Evolutionary conservation across 2,113 vertebrate species (phyloP), one percentile per base, ranked within the genome.

Genomic region (Hepsetus odoe): DNA sequence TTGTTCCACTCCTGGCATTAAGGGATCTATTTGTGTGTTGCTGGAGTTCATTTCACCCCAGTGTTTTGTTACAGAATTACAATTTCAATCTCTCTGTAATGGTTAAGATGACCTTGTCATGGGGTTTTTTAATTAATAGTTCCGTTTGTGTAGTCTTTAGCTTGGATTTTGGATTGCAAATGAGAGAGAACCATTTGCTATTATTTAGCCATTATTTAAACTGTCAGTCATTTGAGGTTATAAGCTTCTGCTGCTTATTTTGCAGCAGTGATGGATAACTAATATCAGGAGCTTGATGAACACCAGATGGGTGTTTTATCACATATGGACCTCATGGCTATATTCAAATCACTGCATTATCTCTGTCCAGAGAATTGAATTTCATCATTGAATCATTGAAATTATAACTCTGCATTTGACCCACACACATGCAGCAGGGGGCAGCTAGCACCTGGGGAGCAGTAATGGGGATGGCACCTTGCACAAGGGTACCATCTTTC

Each of bases 141-240:
- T 10, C 24, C 3, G 18, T 49, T 55, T 55, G 51, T 55, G 51
- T n/a, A 38, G 32, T 65, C 18, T n/a, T 62, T 33, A 18, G 59
- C 59, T 33, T 28, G 33, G 61, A 38, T 65, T 65, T 65, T 65
- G 61, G 61, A 38, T 65, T 65, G 61, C 61, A 65, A 65, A 65
- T 38, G 20, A 65, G 61, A 11, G 20, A 9, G 22, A 2, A n/a
- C 32, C 61, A 65, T 62, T 62, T 35, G 59, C 9, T 8, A 20
- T 62, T 62, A 62, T 65, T 65, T n/a, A n/a, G 20, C 18, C 32
- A 28, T 65, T 64, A 64, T 35, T 61, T 64, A n/a, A 6, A 30
- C 10, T 65, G 61, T 65, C 61, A 65, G 20, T 65, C 61, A 65
- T 11, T 2, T 61, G 58, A 30, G 16, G 28, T 30, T 26, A 30